Conservation (phyloP, 2,797 vertebrate genomes). For the Chelonia mydas region DNA sequence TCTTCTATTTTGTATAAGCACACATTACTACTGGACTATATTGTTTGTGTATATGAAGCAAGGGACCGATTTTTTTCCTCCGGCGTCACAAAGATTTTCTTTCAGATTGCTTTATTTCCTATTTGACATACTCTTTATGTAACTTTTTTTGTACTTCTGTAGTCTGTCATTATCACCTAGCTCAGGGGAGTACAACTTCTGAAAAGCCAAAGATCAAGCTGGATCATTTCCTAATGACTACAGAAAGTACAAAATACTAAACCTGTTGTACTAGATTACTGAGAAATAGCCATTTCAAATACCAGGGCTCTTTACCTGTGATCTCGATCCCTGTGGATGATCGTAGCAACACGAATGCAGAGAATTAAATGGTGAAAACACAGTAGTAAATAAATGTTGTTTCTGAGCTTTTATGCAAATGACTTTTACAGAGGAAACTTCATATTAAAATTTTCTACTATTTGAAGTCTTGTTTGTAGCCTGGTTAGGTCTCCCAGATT, state of each 20-base stretch:
- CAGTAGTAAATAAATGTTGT: background rate
- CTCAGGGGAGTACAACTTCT: conserved; percentile 48
- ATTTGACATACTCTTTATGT: background rate
- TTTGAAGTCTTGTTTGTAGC: background rate
- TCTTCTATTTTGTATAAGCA: background rate
- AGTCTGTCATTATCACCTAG: background rate
- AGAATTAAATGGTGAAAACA: conserved; percentile 14
- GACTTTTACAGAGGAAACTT: background rate
- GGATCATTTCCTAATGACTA: conserved; percentile 19
- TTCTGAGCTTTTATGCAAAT: conserved; percentile 11
- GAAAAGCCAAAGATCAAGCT: conserved; percentile 47
- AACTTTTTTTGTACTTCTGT: conserved; percentile 14
- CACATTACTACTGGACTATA: background rate
- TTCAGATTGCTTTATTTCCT: conserved; percentile 41
- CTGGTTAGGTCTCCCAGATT: background rate
- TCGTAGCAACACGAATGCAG: background rate
- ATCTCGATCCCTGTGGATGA: conserved; percentile 16
- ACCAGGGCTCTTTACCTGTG: background rate
- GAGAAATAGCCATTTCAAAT: conserved; percentile 5
- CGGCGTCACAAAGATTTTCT: background rate
- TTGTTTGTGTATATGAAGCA: background rate
- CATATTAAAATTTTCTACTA: background rate
- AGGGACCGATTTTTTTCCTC: background rate
- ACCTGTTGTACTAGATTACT: background rate
- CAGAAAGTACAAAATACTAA: background rate